phyloP scores from a whole-genome alignment of 2,113 vertebrate species.

The Atlantisia rogersi region DNA sequence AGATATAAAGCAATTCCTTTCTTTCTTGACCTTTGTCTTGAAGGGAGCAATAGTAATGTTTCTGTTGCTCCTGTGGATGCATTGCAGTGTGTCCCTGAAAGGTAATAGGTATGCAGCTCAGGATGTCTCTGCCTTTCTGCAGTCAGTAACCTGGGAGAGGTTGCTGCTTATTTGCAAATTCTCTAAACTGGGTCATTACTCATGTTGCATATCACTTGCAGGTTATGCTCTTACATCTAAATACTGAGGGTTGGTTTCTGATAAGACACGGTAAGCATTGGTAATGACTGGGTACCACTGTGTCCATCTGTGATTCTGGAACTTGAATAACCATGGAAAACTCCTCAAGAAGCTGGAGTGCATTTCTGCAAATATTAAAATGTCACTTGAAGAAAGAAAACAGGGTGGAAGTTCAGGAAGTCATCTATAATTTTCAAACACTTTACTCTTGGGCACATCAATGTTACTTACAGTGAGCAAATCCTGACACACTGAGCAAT shows the following conservation, averaged over 20 bases:
- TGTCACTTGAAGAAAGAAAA: background rate
- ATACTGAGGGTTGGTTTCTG: background rate
- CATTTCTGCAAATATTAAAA: background rate
- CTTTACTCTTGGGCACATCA: background rate
- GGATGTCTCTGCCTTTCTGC: background rate
- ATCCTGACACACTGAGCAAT: background rate
- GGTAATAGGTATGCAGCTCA: background rate
- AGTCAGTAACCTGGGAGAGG: background rate
- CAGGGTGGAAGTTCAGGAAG: background rate
- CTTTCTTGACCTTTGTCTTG: conserved; percentile 5
- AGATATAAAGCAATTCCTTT: conserved; percentile 10
- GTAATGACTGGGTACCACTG: background rate
- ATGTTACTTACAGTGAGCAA: background rate
- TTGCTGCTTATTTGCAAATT: background rate
- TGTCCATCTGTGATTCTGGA: background rate
- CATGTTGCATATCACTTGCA: background rate
- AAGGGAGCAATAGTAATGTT: background rate
- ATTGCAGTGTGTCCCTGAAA: background rate
- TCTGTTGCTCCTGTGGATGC: background rate
- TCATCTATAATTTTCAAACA: background rate
- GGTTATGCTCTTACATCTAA: background rate
- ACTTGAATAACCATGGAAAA: background rate
- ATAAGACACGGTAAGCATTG: background rate
- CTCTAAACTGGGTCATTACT: background rate
- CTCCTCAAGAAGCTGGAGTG: background rate